These are phyloP conservation scores for Eudyptes chrysolophus DNA, from an alignment of 2,113 vertebrate species.

Conservation along the genomic window DNA sequence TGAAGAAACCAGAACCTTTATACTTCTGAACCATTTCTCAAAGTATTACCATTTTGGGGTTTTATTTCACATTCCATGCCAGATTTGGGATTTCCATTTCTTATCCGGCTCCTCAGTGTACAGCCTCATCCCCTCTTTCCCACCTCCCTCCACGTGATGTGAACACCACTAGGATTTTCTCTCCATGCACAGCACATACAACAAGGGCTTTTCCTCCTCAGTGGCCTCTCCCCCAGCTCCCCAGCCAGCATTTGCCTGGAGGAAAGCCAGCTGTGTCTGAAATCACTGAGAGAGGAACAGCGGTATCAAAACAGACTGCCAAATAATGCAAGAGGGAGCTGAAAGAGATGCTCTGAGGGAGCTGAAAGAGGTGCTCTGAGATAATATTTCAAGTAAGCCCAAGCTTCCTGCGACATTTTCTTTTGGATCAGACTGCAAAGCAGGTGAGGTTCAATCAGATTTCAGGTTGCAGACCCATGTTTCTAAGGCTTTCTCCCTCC, in stretches of 20 bases:
- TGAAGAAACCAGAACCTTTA: background rate
- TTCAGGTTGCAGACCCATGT: background rate
- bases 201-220: background rate
- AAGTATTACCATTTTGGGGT: background rate
- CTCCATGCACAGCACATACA: background rate
- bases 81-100: background rate
- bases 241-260: background rate
- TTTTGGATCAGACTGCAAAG: background rate
- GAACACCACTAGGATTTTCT: background rate
- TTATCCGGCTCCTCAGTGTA: background rate
- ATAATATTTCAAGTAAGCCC: background rate
- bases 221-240: background rate
- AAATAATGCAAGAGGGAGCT: background rate
- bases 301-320: background rate
- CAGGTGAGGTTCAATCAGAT: background rate
- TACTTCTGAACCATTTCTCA: background rate
- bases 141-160: background rate
- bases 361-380: background rate
- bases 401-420: background rate
- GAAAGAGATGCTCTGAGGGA: background rate
- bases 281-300: background rate
- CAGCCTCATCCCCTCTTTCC: accelerated
- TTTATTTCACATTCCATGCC: background rate
- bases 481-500: background rate
- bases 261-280: conserved; percentile 11